These are phyloP conservation scores for Desmodus rotundus DNA, from an alignment of 2,113 vertebrate species.

Conservation along the genomic window DNA sequence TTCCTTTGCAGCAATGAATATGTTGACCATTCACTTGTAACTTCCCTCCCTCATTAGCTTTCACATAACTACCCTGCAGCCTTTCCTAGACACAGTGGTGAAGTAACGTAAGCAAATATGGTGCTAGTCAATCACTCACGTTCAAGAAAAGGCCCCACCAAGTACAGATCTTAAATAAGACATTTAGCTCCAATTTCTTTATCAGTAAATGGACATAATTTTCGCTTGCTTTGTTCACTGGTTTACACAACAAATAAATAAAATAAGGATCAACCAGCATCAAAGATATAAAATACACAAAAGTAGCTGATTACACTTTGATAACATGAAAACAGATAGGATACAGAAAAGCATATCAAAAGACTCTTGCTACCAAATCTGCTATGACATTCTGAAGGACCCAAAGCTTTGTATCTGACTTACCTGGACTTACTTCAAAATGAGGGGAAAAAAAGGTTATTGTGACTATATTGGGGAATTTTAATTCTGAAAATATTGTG, in stretches of 20 bases:
- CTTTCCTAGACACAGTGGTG: not conserved
- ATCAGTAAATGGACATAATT: not conserved
- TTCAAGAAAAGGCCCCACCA: not conserved
- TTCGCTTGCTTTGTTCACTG: not conserved
- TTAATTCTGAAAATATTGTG: not conserved
- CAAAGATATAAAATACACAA: not conserved
- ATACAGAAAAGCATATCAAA: not conserved
- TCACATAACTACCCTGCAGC: not conserved
- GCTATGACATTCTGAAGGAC: not conserved
- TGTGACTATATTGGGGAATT: not conserved
- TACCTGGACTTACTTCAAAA: conserved; percentile 12
- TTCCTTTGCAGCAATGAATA: not conserved
- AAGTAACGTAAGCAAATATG: not conserved
- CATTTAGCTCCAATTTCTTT: not conserved
- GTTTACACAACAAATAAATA: not conserved
- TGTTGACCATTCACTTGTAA: not conserved
- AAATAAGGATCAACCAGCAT: not conserved
- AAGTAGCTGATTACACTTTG: not conserved
- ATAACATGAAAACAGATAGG: not conserved
- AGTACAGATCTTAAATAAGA: not conserved
- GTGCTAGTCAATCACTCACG: not conserved
- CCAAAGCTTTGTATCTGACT: not conserved
- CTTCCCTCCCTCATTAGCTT: not conserved
- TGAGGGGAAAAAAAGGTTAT: not conserved
- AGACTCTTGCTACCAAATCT: not conserved